Evolutionary conservation across 2,113 vertebrate species (phyloP).

Genomic region (Pantherophis guttatus): DNA sequence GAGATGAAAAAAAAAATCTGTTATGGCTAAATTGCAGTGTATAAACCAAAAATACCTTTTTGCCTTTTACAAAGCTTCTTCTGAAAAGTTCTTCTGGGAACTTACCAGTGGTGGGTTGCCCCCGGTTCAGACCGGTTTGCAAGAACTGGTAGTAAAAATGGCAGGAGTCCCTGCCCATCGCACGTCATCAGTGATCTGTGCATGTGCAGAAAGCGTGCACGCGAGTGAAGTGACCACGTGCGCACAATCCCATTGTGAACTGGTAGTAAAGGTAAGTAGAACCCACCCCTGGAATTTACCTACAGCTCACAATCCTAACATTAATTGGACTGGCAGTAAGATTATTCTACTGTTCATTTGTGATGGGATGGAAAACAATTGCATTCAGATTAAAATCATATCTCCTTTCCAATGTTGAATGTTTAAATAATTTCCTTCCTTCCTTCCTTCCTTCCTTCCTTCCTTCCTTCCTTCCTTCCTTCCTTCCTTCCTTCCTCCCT

Average conservation of each 20-base stretch:
- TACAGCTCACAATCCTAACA: neutral
- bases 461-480: too few relatives aligned
- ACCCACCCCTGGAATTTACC: neutral
- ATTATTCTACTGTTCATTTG: neutral
- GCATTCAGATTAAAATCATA: neutral
- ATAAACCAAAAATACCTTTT: neutral
- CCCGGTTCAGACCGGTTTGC: too few relatives aligned
- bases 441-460: neutral
- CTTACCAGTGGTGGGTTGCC: neutral
- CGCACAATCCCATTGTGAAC: too few relatives aligned
- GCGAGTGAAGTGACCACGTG: too few relatives aligned
- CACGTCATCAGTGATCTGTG: too few relatives aligned
- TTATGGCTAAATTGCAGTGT: slow-evolving; percentile 4
- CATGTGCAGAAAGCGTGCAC: too few relatives aligned
- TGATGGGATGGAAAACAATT: neutral
- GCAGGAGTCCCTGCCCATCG: too few relatives aligned
- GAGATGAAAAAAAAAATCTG: neutral
- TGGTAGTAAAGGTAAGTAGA: too few relatives aligned
- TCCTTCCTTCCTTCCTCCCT: neutral
- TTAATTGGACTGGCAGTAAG: neutral
- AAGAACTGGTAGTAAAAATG: too few relatives aligned
- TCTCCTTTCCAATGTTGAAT: neutral
- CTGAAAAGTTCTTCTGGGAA: neutral
- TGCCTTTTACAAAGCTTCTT: neutral
- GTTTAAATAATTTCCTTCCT: neutral